Percentiles rank a stretch among this genome's conserved stretches.
Conservation (phyloP, 2,797 vertebrate genomes). For the Mastacembelus armatus region DNA sequence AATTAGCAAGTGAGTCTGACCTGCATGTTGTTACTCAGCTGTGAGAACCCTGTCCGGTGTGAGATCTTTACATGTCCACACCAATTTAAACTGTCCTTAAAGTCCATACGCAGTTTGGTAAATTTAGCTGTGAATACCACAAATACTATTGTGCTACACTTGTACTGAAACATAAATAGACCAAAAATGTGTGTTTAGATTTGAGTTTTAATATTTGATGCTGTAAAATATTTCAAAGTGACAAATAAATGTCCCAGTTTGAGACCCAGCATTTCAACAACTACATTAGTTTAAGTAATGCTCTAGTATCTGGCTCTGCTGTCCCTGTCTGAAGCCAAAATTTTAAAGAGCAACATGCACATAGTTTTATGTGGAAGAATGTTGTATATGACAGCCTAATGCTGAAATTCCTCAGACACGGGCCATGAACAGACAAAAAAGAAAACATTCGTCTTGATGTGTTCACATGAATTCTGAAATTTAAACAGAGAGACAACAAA, state of each 20-base stretch:
- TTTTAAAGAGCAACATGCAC: slow-evolving; percentile 32
- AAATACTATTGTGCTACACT: too few species aligned
- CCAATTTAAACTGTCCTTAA: neutral
- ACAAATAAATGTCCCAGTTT: neutral
- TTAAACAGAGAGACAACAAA: slow-evolving; percentile 34
- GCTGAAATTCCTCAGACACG: slow-evolving; percentile 35
- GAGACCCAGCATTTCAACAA: slow-evolving; percentile 23
- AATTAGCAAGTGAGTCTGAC: slow-evolving; percentile 68
- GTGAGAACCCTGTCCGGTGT: neutral
- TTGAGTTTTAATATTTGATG: slow-evolving; percentile 16
- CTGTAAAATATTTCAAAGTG: slow-evolving; percentile 25
- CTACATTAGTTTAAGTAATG: slow-evolving; percentile 16
- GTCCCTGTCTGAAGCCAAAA: slow-evolving; percentile 32
- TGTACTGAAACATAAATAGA: neutral
- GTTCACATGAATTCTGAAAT: slow-evolving; percentile 29
- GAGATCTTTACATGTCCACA: neutral
- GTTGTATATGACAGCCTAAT: slow-evolving; percentile 45
- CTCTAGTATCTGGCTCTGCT: slow-evolving; percentile 35
- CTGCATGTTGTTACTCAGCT: slow-evolving; percentile 21
- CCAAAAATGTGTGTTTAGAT: neutral
- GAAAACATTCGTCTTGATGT: neutral
- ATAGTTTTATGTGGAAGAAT: slow-evolving; percentile 42
- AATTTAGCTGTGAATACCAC: too few species aligned
- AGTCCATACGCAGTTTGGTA: neutral
- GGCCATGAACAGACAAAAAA: slow-evolving; percentile 9